A percentile compares a stretch with the other conserved stretches of the same genome.
These are phyloP conservation scores for Tamandua tetradactyla DNA, from an alignment of 2,797 vertebrate genomes.

Conservation along the genomic window DNA sequence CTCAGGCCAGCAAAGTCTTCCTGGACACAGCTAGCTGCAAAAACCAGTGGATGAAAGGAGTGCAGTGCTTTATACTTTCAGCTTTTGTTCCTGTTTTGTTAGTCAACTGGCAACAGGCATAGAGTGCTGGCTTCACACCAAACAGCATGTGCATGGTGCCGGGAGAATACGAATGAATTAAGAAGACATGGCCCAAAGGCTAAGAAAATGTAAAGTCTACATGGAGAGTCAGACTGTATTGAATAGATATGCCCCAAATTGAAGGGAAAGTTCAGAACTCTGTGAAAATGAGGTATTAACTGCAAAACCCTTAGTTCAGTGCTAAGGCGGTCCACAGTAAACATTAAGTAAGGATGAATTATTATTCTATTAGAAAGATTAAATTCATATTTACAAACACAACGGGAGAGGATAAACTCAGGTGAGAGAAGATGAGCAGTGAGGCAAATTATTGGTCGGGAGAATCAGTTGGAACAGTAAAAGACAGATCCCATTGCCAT, in stretches of 20 bases:
- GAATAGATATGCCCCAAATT: background rate
- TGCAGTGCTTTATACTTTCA: constrained; percentile 53
- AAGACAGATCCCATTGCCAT: background rate
- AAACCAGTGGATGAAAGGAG: constrained; percentile 57
- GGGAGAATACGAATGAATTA: background rate
- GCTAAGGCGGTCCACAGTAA: background rate
- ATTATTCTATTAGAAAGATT: constrained; percentile 50
- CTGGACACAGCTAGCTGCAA: constrained; percentile 40
- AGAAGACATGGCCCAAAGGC: background rate
- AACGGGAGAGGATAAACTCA: background rate
- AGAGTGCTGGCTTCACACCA: constrained; percentile 46
- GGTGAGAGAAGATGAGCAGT: background rate
- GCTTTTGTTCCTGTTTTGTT: constrained; percentile 73
- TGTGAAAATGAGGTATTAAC: background rate
- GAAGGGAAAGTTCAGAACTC: background rate
- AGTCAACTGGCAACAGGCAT: constrained; percentile 53
- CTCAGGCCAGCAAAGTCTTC: constrained; percentile 63
- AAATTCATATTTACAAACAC: constrained; percentile 7
- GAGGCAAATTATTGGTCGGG: background rate
- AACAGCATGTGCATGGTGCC: background rate
- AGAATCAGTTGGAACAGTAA: background rate
- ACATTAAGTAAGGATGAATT: background rate
- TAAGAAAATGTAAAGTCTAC: background rate
- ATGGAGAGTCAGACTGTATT: background rate
- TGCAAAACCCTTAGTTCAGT: background rate